phyloP scores from a whole-genome alignment of 2,888 invertebrate genomes.

The Nomada hirtipes region DNA sequence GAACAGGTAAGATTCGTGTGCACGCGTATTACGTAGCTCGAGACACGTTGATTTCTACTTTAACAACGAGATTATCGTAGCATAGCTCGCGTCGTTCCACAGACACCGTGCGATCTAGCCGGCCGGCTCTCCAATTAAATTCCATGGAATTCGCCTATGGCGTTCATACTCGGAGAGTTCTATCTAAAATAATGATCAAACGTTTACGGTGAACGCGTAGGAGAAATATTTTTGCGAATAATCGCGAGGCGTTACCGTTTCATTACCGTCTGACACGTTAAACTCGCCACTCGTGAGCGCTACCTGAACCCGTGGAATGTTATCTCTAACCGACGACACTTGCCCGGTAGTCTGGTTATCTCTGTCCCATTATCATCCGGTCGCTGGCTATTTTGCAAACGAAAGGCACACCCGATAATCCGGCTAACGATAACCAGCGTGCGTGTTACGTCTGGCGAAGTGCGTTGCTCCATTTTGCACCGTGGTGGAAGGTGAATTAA shows the following conservation, averaged over 20 bases:
- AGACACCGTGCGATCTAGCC: slow-evolving; percentile 9
- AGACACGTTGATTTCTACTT: not conserved
- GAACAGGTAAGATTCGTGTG: not conserved
- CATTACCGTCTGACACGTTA: slow-evolving; percentile 56
- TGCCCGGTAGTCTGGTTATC: slow-evolving; percentile 50
- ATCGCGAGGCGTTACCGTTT: slow-evolving; percentile 33
- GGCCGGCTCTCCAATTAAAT: slow-evolving; percentile 32
- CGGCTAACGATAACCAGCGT: slow-evolving; percentile 39
- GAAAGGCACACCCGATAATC: slow-evolving; percentile 53
- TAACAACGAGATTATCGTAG: not conserved
- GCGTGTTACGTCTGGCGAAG: slow-evolving; percentile 8
- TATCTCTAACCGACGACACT: slow-evolving; percentile 60
- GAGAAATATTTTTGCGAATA: slow-evolving; percentile 36
- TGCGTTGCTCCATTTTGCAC: slow-evolving; percentile 13
- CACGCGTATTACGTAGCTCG: not conserved
- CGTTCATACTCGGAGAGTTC: too few species aligned
- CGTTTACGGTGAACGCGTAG: slow-evolving; percentile 23
- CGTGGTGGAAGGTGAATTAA: slow-evolving; percentile 3
- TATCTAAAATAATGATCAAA: slow-evolving; percentile 34
- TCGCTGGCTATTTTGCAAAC: slow-evolving; percentile 47
- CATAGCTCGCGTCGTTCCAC: not conserved
- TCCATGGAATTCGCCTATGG: not conserved
- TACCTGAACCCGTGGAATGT: slow-evolving; percentile 54
- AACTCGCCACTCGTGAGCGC: slow-evolving; percentile 38
- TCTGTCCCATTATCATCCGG: slow-evolving; percentile 53